Evolutionary conservation across 2,888 invertebrate species (phyloP), one percentile per base, ranked within the genome.

Genomic region (Autographa pulchrina): DNA sequence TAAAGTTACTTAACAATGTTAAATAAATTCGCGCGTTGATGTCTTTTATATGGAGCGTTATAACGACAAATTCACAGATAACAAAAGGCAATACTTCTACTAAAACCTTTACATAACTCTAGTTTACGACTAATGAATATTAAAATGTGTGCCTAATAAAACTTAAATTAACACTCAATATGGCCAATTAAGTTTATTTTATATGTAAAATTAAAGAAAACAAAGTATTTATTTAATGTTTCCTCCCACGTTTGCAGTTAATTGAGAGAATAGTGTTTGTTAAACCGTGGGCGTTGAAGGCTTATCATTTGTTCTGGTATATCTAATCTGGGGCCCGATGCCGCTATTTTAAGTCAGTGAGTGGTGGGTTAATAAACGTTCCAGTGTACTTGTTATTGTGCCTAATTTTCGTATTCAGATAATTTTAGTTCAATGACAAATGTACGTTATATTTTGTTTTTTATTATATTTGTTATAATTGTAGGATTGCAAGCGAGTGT

Each of bases 1-100:
- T 13, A 56, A 25, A 11, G 20, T 56, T 25, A 56, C 20, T 56
- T 25, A 25, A 48, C 20, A 31, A 62, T 43, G 9, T 20, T 9
- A 59, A 61, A 66, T 20, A 43, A 48, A 65, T 72, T 63, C 63
- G 80, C 87, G 88, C 92, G 93, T 92, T 92, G 88, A 92, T 89
- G 90, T 92, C 93, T 92, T 92, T 92, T 90, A 82, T 89, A 92
- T 86, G 84, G 86, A 83, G 82, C 85, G 82, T 79, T 68, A 69
- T 78, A 72, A 84, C 85, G 75, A 62, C 61, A 66, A 65, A 72
- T 85, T 88, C 85, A 75, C 85, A 84, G 76, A 74, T n/a, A 62
- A 74, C n/a, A 67, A 52, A 66, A 71, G 25, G 54, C 13, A 25
- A 13, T 13, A 11, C 25, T 56, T 56, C 54, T 14, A 13, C 4